Percentiles rank a stretch among this genome's conserved stretches.
Conservation (phyloP, 1,140 invertebrate genomes). For the Neodiprion lecontei region DNA sequence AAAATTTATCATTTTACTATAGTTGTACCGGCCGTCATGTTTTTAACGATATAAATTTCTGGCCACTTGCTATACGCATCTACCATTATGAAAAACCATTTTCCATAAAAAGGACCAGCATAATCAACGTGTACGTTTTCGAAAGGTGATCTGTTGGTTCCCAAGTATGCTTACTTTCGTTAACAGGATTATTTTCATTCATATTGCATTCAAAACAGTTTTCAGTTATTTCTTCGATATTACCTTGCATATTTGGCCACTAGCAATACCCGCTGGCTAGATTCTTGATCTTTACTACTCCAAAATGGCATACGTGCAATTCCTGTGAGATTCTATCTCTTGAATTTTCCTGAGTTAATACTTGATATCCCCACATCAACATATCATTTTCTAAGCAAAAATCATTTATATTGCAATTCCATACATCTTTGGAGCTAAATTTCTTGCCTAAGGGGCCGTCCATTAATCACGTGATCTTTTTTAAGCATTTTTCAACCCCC, state of each 20-base stretch:
- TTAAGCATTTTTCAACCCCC: too few species aligned
- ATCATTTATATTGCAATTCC: too few species aligned
- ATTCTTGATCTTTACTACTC: conserved; percentile 55
- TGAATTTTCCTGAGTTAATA: too few species aligned
- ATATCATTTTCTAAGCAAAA: too few species aligned
- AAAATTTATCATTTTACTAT: not conserved
- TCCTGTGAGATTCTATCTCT: not conserved
- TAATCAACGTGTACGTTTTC: conserved; percentile 55
- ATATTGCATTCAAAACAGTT: conserved; percentile 42
- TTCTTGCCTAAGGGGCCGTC: too few species aligned
- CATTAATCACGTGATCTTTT: too few species aligned
- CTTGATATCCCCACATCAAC: too few species aligned
- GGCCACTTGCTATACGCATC: conserved; percentile 50
- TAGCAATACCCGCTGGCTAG: conserved; percentile 52
- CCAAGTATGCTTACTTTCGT: conserved; percentile 41
- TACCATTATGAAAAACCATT: conserved; percentile 48
- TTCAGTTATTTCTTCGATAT: conserved; percentile 43
- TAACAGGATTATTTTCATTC: conserved; percentile 22
- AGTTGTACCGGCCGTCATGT: not conserved
- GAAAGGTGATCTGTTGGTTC: conserved; percentile 40
- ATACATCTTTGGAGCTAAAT: too few species aligned
- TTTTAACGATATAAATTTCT: conserved; percentile 30
- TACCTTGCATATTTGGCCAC: conserved; percentile 53
- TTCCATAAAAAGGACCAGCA: conserved; percentile 46
- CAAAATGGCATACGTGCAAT: conserved; percentile 52